Evolutionary conservation across 2,888 invertebrate genomes (phyloP), one percentile per base, ranked within the genome.

Genomic region (Eupithecia pulchellata): DNA sequence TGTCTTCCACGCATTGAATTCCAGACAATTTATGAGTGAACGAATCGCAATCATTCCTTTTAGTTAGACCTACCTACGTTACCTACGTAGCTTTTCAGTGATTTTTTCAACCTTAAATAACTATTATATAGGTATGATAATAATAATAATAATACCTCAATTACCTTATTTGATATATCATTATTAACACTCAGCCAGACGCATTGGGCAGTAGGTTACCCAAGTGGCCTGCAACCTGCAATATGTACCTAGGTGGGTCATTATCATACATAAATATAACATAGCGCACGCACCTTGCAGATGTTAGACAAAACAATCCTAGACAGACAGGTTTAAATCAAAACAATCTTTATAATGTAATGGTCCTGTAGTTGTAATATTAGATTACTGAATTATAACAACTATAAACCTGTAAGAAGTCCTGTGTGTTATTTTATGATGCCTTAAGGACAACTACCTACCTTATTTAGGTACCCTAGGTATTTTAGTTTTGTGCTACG

Each of bases 1-100:
- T 47, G 47, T 57, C 6, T 29, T 57, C 11, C 57, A 29, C 57
- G 57, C 27, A 57, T 57, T 57, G 27, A 57, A 57, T 57, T 57
- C 25, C 57, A 57, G 5, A 14, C 57, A 57, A 27, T 57, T 57
- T 29, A 57, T 6, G 27, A 25, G 47, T 29, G 14, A 57, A 57
- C 29, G 57, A 14, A 29, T 57, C 57, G 47, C 64, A 55, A 65
- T 27, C 65, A 65, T 65, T 65, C 57, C 36, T 57, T 57, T 34
- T n/a, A 30, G 5, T 11, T 11, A 57, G 32, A 36, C 17, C 17
- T 42, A 42, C 39, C n/a, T 5, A 36, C 32, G 1, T 8, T 32
- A 13, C 2, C 17, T 17, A 6, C 4, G 17, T 39, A 39, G 14
- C 14, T 39, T 17, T 3, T 39, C 17, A 1, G 17, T 0, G n/a